These are phyloP conservation scores for Rhineura floridana DNA, from an alignment of 2,113 vertebrate genomes.

Conservation along the genomic window DNA sequence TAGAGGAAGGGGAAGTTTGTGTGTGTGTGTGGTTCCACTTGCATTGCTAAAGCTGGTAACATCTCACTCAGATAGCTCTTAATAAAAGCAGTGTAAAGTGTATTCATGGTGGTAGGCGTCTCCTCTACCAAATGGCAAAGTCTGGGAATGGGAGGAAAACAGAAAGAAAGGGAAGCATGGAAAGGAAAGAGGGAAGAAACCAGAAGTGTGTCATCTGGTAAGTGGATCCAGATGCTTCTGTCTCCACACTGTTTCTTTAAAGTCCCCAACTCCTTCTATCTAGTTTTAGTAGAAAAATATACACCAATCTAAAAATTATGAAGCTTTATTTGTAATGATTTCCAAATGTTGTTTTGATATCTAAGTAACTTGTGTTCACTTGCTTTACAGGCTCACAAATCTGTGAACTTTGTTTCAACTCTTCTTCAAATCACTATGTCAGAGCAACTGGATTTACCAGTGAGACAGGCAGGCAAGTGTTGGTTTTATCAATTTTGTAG, in stretches of 20 bases:
- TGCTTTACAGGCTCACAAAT: conserved; percentile 87
- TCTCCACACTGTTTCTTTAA: neutral
- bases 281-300: neutral
- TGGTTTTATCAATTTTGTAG: conserved; percentile 31
- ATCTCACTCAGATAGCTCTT: neutral
- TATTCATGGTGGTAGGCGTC: neutral
- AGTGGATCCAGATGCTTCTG: neutral
- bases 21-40: too few relatives aligned
- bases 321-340: conserved; percentile 28
- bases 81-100: neutral
- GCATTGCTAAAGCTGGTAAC: neutral
- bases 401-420: conserved; percentile 94
- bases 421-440: conserved; percentile 98
- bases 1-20: neutral
- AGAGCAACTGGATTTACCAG: conserved; percentile 95
- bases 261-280: neutral
- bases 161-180: neutral
- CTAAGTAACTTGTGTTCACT: conserved; percentile 2
- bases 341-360: conserved; percentile 1
- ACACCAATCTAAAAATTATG: neutral
- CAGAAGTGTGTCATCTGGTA: neutral
- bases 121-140: neutral
- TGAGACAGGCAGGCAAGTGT: conserved; percentile 95
- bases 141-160: neutral
- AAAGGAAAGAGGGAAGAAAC: neutral